These are phyloP conservation scores for Stichodactyla helianthus DNA, from an alignment of 64 coral and sea anemone species.

Conservation along the genomic window DNA sequence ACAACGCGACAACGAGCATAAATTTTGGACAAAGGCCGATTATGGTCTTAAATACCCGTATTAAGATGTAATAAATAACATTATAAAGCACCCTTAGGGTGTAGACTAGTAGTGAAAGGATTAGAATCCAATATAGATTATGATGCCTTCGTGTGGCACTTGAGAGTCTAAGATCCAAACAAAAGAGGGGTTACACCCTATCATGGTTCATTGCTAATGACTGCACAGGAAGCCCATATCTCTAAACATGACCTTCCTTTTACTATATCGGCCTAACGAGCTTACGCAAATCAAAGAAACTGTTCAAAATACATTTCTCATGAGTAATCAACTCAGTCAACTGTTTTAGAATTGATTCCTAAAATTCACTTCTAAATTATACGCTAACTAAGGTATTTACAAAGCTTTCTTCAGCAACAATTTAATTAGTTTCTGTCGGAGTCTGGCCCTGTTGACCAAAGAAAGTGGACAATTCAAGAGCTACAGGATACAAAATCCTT, in stretches of 20 bases:
- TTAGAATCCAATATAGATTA: not conserved
- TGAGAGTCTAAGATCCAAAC: not conserved
- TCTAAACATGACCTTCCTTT: not conserved
- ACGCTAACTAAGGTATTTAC: no score
- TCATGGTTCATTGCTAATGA: not conserved
- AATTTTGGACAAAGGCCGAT: not conserved
- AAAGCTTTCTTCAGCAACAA: not conserved
- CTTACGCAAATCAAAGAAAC: not conserved
- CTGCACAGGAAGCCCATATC: not conserved
- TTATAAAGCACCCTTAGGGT: not conserved
- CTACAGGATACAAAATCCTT: not conserved
- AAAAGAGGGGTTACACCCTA: not conserved
- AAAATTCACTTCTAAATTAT: no score
- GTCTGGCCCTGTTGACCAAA: not conserved
- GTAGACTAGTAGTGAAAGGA: not conserved
- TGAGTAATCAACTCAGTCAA: not conserved
- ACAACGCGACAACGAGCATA: not conserved
- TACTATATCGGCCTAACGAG: no score
- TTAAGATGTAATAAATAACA: not conserved
- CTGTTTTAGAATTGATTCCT: no score
- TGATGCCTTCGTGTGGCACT: conserved; percentile 5
- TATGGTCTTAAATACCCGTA: not conserved
- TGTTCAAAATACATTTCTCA: not conserved
- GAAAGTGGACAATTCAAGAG: not conserved
- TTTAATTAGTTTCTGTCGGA: not conserved